Evolutionary conservation across 2,888 invertebrate species (phyloP).

Genomic region (Imbricaverruca yamaguchii): DNA sequence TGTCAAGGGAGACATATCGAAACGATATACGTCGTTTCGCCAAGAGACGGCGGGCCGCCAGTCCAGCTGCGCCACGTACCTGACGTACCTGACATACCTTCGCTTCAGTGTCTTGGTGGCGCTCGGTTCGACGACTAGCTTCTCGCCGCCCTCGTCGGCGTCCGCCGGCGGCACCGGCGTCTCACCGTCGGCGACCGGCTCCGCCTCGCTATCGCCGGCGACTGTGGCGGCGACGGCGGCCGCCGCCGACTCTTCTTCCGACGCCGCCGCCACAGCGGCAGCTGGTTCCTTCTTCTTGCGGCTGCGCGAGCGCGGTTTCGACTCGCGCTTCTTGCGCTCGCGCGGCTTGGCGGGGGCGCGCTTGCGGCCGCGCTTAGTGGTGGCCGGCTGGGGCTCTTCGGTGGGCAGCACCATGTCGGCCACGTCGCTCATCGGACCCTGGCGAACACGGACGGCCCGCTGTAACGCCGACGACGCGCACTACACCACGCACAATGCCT

Average conservation of each 20-base stretch:
- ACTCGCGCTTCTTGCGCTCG: conserved; percentile 18
- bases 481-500: too few relatives aligned
- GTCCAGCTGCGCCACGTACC: too few relatives aligned
- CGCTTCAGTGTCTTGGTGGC: conserved; percentile 5
- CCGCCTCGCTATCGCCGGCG: not conserved
- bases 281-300: not conserved
- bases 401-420: not conserved
- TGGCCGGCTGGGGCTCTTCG: not conserved
- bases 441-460: not conserved
- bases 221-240: not conserved
- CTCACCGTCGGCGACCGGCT: not conserved
- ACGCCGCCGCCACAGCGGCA: not conserved
- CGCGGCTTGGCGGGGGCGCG: not conserved
- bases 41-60: too few relatives aligned
- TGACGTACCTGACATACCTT: not conserved
- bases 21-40: too few relatives aligned
- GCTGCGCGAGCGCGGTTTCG: not conserved
- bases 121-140: not conserved
- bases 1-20: not conserved
- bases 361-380: not conserved
- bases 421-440: not conserved
- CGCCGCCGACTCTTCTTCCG: not conserved
- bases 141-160: not conserved
- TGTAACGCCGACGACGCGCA: too few relatives aligned
- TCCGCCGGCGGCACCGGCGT: not conserved